Evolutionary conservation across 2,797 vertebrate species (phyloP), one percentile per base, ranked within the genome.

Genomic region (Delichon dasypus): DNA sequence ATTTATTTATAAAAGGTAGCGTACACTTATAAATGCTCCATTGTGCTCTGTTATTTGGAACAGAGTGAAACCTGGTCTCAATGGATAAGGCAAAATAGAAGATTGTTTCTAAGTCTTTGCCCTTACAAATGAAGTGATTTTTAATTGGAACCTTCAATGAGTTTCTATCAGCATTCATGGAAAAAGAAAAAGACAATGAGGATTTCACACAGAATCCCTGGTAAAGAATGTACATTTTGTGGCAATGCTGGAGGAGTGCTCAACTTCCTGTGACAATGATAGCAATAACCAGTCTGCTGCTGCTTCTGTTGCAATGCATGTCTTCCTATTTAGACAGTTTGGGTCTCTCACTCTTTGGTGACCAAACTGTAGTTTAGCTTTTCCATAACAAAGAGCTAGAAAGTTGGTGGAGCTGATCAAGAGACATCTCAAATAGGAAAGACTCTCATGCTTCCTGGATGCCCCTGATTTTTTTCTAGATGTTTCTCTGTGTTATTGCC

Each of bases 1-100:
- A 83, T 90, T 91, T 85, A 83, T 93, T 89, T 92, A 82, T 80
- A 40, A 90, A 95, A 89, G 70, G 57, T 55, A 66, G 30, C 77
- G 53, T 53, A 44, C 51, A 15, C 60, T 90, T 88, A 88, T 38
- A 95, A 90, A 77, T 71, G 51, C 42, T 93, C n/a, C 47, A 13
- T 10, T 70, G 76, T 68, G 51, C 38, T 84, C 25, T 71, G 25
- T 54, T 91, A 32, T 73, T 79, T 67, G 71, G 68, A 85, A 85
- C 45, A 50, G 32, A 68, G 34, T 11, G 55, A 90, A 91, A 66
- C 66, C 58, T 72, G 25, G 26, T 85, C 73, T 57, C 45, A 57
- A 2, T 23, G 67, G 22, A 61, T 48, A 87, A 2, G 1, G 75
- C 20, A 68, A 62, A 94, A 76, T 14, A 26, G 36, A 70, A 72